Percentiles rank a stretch among this genome's conserved stretches.
Evolutionary conservation across 2,888 invertebrate species (phyloP).

Genomic region (Venusia cambrica): DNA sequence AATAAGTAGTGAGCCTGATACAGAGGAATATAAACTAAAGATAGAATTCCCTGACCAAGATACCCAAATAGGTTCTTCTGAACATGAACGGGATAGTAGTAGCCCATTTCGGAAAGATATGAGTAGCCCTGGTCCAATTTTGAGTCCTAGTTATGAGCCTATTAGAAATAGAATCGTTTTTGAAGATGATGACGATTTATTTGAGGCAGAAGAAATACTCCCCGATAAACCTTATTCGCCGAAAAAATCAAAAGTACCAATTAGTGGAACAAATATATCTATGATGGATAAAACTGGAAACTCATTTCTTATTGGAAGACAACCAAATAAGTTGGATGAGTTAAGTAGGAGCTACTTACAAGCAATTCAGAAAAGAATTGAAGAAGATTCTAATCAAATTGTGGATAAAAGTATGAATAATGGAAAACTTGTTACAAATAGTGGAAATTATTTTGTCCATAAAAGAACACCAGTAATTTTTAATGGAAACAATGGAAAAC

Average conservation of each 20-base stretch:
- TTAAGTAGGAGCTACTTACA: no score
- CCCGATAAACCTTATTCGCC: slow-evolving; percentile 6
- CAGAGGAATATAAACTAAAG: background rate
- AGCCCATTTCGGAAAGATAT: background rate
- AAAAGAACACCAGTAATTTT: no score
- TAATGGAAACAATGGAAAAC: no score
- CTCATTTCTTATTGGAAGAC: slow-evolving; percentile 2
- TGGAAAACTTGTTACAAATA: no score
- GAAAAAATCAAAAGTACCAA: background rate
- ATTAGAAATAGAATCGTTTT: slow-evolving; percentile 5
- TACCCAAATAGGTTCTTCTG: background rate
- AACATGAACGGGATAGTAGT: background rate
- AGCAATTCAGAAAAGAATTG: no score
- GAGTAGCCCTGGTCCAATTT: background rate
- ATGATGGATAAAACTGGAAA: no score
- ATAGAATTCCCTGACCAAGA: background rate
- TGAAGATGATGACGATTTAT: slow-evolving; percentile 18
- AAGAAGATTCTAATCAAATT: no score
- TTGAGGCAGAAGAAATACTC: slow-evolving; percentile 8
- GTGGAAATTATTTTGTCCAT: no score
- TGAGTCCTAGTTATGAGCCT: background rate
- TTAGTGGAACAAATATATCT: no score
- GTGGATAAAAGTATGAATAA: no score
- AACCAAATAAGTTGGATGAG: no score
- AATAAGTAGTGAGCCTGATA: slow-evolving; percentile 4